Base-by-base conservation (phyloP, 1,140 invertebrate species). In the Proales similis region DNA sequence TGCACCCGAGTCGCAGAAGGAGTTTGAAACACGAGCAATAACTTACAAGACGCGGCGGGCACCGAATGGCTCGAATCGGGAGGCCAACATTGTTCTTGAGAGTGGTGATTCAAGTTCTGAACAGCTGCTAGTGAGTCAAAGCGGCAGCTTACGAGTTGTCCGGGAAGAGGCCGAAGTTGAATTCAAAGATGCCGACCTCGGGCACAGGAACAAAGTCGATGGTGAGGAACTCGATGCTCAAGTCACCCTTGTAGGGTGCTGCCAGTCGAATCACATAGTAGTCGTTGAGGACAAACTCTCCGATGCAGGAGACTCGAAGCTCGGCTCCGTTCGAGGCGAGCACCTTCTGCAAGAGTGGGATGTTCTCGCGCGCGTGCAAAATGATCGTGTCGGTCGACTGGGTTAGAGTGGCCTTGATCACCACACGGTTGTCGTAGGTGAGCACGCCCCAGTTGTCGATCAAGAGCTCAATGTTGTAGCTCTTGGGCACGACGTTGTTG, bases 121-220 rank as follows among this genome's bases (percentile, higher is more conserved):
- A n/a, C n/a, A n/a, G n/a, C n/a, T n/a, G n/a, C n/a, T n/a, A n/a
- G n/a, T n/a, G n/a, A n/a, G n/a, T n/a, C n/a, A 57, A 57, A 3
- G 45, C 27, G 4, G 36, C 51, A 12, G 24, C 45, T 57, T 57
- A 57, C 51, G 51, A 57, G 27, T 57, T 42, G 32, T 26, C 30
- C 19, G 24, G 36, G 27, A 42, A 42, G 17, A 27, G 42, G 9
- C 51, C 51, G 30, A 57, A 57, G 17, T 57, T 19, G 30, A 57
- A 57, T 42, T 57, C 51, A 57, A 57, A 57, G 20, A 57, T 57
- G 30, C 51, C 51, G 45, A 36, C 45, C 6, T 57, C 51, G 26
- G 17, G 45, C 30, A 42, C 36, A 12, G 51, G 51, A 11, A 57
- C 29, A 24, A 57, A 0, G 45, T 36, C 51, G 0, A 57, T 42